Evolutionary conservation across 2,888 invertebrate genomes (phyloP).

Genomic region (Dinocampus coccinellae): DNA sequence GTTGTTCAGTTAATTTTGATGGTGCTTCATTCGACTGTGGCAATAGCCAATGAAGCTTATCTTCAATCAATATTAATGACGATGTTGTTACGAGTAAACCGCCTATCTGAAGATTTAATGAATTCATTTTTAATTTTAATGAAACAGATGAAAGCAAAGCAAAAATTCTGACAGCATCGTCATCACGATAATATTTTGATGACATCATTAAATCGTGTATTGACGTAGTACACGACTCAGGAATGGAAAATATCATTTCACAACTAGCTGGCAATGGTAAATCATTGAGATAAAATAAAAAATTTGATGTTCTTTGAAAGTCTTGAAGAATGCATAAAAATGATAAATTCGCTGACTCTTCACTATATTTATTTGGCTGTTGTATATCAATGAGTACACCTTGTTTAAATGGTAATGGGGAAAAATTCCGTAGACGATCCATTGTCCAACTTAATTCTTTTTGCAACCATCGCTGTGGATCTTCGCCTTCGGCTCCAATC

Average conservation of each 20-base stretch:
- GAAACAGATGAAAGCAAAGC: conserved; percentile 69
- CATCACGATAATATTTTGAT: conserved; percentile 61
- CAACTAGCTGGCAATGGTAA: conserved; percentile 68
- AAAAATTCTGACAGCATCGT: conserved; percentile 64
- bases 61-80: conserved; percentile 68
- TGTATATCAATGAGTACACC: conserved; percentile 71
- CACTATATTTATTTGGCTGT: conserved; percentile 63
- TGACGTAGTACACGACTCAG: conserved; percentile 58
- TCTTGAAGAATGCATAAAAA: conserved; percentile 71
- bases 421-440: conserved; percentile 69
- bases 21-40: conserved; percentile 57
- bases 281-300: conserved; percentile 70
- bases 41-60: conserved; percentile 70
- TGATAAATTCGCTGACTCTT: conserved; percentile 55
- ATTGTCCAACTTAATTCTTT: conserved; percentile 70
- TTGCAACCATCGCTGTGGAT: conserved; percentile 72
- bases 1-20: conserved; percentile 67
- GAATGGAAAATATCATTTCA: conserved; percentile 65
- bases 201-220: conserved; percentile 57
- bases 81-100: conserved; percentile 62
- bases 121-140: conserved; percentile 59
- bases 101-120: conserved; percentile 52
- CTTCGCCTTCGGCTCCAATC: conserved; percentile 70
- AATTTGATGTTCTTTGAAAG: conserved; percentile 71
- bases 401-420: conserved; percentile 73